phyloP scores from a whole-genome alignment of 2,797 vertebrate species.

The Gymnodraco acuticeps region DNA sequence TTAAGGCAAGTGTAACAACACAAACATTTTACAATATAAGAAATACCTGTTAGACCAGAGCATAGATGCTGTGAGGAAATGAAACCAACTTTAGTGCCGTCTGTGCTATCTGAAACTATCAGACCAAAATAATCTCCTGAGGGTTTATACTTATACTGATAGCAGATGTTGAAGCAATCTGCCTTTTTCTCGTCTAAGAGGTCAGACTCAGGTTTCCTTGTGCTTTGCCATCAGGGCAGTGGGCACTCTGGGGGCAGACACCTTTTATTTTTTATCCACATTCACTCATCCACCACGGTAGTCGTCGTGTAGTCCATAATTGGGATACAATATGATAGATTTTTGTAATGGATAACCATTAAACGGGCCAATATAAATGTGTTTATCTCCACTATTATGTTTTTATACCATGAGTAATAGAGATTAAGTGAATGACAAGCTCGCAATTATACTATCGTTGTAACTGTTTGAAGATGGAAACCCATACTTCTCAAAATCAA shows the following conservation, averaged over 20 bases:
- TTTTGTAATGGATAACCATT: background rate
- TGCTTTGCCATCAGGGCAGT: background rate
- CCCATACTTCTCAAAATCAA: background rate
- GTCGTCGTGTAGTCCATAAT: background rate
- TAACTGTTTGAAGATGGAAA: background rate
- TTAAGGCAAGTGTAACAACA: too few relatives aligned
- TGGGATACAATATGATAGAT: background rate
- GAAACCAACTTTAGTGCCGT: background rate
- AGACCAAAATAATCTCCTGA: slow-evolving; percentile 41
- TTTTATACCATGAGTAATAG: background rate
- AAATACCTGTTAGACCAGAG: too few relatives aligned
- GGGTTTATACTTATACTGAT: slow-evolving; percentile 5
- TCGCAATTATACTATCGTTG: background rate
- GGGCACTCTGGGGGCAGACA: background rate
- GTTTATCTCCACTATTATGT: background rate
- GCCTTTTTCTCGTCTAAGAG: slow-evolving; percentile 15
- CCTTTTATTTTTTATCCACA: slow-evolving; percentile 23
- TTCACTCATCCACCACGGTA: background rate
- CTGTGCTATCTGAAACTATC: slow-evolving; percentile 3
- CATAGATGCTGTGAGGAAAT: too few relatives aligned
- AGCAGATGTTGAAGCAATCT: slow-evolving; percentile 47
- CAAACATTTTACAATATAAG: too few relatives aligned
- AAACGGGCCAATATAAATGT: background rate
- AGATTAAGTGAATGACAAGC: background rate
- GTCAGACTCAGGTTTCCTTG: slow-evolving; percentile 27